phyloP scores from a whole-genome alignment of 2,113 vertebrate genomes.

The Cyanoramphus novaezelandiae region DNA sequence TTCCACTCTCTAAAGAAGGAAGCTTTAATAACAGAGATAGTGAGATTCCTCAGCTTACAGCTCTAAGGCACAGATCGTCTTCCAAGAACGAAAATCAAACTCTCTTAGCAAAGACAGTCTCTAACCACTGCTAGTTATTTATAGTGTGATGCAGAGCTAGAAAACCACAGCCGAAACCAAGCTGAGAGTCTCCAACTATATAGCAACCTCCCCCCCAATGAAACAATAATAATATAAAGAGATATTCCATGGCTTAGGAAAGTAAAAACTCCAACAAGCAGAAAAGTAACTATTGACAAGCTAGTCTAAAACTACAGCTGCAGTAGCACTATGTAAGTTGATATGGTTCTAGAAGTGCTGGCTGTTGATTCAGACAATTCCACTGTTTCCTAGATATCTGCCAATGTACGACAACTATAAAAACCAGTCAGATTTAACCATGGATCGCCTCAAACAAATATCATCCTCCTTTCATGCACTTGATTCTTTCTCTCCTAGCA shows the following conservation, averaged over 20 bases:
- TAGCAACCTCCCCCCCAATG: background rate
- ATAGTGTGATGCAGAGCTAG: background rate
- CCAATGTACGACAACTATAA: background rate
- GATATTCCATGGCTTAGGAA: background rate
- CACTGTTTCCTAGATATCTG: background rate
- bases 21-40: slow-evolving; percentile 5
- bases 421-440: background rate
- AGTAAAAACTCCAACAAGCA: background rate
- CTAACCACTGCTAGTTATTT: slow-evolving; percentile 14
- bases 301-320: background rate
- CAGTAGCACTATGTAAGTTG: background rate
- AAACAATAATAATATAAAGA: background rate
- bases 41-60: slow-evolving; percentile 6
- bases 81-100: slow-evolving; percentile 10
- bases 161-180: slow-evolving; percentile 29
- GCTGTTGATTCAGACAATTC: background rate
- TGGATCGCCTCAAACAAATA: background rate
- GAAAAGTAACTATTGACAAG: background rate
- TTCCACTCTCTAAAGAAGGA: slow-evolving; percentile 12
- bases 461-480: background rate
- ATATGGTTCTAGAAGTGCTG: background rate
- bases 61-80: background rate
- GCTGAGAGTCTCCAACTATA: background rate
- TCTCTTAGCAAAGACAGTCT: slow-evolving; percentile 2
- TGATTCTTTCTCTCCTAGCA: background rate